Evolutionary conservation across 2,888 invertebrate species (phyloP), one percentile per base, ranked within the genome.

Genomic region (Agelastica alni): DNA sequence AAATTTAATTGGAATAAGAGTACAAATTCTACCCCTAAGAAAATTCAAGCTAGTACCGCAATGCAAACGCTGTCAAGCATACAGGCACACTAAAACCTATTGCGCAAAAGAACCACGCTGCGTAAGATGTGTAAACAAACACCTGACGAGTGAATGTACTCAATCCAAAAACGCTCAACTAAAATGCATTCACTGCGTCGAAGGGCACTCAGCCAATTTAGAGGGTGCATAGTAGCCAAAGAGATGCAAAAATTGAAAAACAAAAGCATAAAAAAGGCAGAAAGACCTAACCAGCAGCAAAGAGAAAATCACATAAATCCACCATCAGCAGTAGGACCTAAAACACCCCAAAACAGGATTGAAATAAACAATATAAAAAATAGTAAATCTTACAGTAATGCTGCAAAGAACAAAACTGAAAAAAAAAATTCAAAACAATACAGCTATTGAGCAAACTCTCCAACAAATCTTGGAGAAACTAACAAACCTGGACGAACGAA

Each of bases 141-240:
- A 45, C 22, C 36, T 30, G 58, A 53, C 17, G 14, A 43, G 28
- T 43, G 14, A 43, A 31, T 44, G 44, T 17, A 14, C 30, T 14
- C 30, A 60, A 54, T 20, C 37, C 4, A 54, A 41, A 46, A 51
- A 51, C 16, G 17, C 20, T 30, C 48, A 16, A 60, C 42, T 44
- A 28, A 54, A 54, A 32, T 63, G 60, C 41, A 34, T 46, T 22
- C 53, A 58, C 18, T 64, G 61, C 20, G 53, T 49, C 2, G 60
- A 53, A 22, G 52, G 56, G 6, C 59, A 65, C 32, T 59, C n/a
- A n/a, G n/a, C n/a, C n/a, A n/a, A n/a, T n/a, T n/a, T 17, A 36
- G 16, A 36, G 36, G 36, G 36, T 36, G 36, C 17, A 36, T 36
- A 36, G 36, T 14, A 36, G 36, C 36, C 36, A 36, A 36, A 36